Evolutionary conservation across 1,140 invertebrate species (phyloP).

Genomic region (Intoshia linei): DNA sequence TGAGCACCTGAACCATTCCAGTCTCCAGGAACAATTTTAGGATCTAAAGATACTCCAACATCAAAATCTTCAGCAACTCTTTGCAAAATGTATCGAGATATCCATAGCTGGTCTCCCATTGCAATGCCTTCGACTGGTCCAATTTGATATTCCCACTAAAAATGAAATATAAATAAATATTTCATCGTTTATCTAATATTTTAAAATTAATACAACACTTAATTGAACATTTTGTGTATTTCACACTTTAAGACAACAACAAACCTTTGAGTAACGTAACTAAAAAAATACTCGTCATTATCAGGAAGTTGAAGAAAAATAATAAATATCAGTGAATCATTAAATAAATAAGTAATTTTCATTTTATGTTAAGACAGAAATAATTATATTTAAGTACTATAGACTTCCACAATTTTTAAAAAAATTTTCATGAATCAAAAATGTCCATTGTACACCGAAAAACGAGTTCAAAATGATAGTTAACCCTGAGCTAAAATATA

Average conservation of each 20-base stretch:
- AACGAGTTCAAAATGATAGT: too few relatives aligned
- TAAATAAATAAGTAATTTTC: too few relatives aligned
- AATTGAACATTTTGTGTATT: background rate
- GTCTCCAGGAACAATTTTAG: conserved; percentile 44
- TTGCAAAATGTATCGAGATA: conserved; percentile 40
- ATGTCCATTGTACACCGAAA: too few relatives aligned
- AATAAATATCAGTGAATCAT: conserved; percentile 43
- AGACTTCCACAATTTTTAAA: too few relatives aligned
- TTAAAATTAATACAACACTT: background rate
- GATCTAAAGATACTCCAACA: conserved; percentile 47
- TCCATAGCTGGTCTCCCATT: conserved; percentile 58
- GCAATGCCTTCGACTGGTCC: conserved; percentile 30
- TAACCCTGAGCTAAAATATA: too few relatives aligned
- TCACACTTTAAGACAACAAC: background rate
- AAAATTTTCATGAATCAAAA: too few relatives aligned
- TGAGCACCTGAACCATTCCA: conserved; percentile 65
- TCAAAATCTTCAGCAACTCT: conserved; percentile 61
- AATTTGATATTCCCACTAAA: conserved; percentile 1
- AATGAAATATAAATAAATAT: background rate
- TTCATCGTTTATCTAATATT: background rate
- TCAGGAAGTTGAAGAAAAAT: conserved; percentile 35
- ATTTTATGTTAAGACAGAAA: too few relatives aligned
- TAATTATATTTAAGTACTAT: too few relatives aligned
- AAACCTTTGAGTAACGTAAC: background rate
- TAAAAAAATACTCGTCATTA: conserved; percentile 16